Base-by-base conservation (phyloP, 1,140 invertebrate species). In the Argopecten irradians region DNA sequence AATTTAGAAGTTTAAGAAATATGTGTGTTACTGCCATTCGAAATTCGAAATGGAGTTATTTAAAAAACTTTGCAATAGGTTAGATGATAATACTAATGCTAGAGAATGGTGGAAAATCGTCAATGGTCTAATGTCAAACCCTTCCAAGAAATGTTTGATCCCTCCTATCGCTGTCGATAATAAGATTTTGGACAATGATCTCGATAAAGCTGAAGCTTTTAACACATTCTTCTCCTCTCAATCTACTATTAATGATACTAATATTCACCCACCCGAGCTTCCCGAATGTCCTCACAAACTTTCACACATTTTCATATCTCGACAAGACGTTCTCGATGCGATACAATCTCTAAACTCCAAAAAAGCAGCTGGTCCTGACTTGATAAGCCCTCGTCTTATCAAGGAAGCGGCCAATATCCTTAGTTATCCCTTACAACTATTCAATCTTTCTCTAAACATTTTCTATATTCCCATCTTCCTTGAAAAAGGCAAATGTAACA, bases 401-500 rank as follows among this genome's bases (percentile, higher is more conserved):
- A 85, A 85, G 39, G 84, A 85, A 85, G 84, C 35, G 1, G 28
- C 84, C 14, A n/a, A 39, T 8, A 7, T n/a, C 28, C 34, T 85
- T 11, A 41, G n/a, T 19, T 22, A 39, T 39, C 34, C 84, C 14
- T 22, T 85, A 39, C 28, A 36, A 36, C 34, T 39, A 39, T 39
- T 13, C 13, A 39, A 39, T 39, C 36, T 5, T 39, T 39, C 36
- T 8, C 36, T 39, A 5, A 39, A 35, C 28, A 36, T n/a, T 14
- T 35, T 85, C 35, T 36, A 85, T 43, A 19, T 85, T 19, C 39
- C 84, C 1, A 14, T 85, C 13, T 22, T 3, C 11, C 34, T 41
- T 0, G 84, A 85, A 85, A 85, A 33, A 39, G 32, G 35, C 84
- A 41, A 36, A 85, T 43, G 41, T 85, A n/a, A 85, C 3, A 41